phyloP scores from a whole-genome alignment of 2,113 vertebrate species.

The Mobula birostris region DNA sequence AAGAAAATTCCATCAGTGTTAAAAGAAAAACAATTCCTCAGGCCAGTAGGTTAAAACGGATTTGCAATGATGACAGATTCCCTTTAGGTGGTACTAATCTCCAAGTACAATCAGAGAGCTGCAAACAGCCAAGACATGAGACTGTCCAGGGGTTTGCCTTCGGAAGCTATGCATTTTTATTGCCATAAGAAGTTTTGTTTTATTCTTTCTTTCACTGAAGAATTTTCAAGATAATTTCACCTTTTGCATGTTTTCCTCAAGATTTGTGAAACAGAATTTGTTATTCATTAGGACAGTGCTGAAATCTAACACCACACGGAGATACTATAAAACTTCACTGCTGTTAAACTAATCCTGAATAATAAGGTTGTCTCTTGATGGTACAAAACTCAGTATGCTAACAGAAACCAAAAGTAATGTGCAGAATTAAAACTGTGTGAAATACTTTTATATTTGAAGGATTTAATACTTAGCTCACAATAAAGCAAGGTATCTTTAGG shows the following conservation, averaged over 20 bases:
- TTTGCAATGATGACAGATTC: neutral
- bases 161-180: neutral
- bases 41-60: neutral
- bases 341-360: neutral
- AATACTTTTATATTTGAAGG: conserved; percentile 1
- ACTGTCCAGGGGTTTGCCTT: too few relatives aligned
- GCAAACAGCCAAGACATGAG: neutral
- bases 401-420: neutral
- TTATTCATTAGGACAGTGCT: neutral
- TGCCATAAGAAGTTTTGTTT: neutral
- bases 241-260: neutral
- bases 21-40: neutral
- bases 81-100: neutral
- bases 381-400: neutral
- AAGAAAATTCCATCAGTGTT: neutral
- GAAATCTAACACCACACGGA: neutral
- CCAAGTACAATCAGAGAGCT: neutral
- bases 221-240: neutral
- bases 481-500: neutral
- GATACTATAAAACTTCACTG: neutral
- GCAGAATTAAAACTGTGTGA: conserved; percentile 1
- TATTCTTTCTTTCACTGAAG: too few relatives aligned
- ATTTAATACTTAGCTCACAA: neutral
- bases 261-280: too few relatives aligned
- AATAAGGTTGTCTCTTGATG: neutral